A percentile compares a stretch with the other conserved stretches of the same genome.
Evolutionary conservation across 2,888 invertebrate genomes (phyloP).

Genomic region (Cylindroiulus punctatus): DNA sequence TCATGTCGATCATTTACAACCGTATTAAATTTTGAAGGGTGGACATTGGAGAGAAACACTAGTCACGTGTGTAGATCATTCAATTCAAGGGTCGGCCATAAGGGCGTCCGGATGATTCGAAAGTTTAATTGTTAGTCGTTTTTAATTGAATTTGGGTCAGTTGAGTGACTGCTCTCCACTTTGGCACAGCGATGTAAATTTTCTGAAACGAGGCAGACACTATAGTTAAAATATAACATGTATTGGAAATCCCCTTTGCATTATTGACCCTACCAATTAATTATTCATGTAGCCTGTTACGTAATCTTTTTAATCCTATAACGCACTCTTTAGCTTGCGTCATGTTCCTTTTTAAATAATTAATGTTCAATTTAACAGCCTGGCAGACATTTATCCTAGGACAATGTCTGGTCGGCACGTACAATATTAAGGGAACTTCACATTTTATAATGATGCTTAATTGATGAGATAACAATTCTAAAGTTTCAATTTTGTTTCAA

Average conservation of each 20-base stretch:
- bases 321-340: slow-evolving; percentile 23
- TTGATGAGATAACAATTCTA: not conserved
- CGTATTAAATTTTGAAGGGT: not conserved
- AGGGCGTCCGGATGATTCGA: not conserved
- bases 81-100: not conserved
- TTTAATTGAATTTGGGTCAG: not conserved
- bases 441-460: not conserved
- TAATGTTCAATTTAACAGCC: not conserved
- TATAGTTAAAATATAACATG: not conserved
- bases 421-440: not conserved
- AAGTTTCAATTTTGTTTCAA: not conserved
- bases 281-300: not conserved
- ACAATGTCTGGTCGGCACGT: not conserved
- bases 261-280: slow-evolving; percentile 3
- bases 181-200: not conserved
- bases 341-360: slow-evolving; percentile 39
- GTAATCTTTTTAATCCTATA: slow-evolving; percentile 31
- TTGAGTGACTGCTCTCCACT: slow-evolving; percentile 3
- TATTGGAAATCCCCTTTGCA: not conserved
- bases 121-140: slow-evolving; percentile 12
- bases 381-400: not conserved
- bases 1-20: not conserved
- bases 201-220: not conserved
- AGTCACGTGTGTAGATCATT: not conserved
- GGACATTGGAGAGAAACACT: no score